These are phyloP conservation scores for Trinorchestia longiramus DNA, from an alignment of 1,140 invertebrate genomes.

Conservation along the genomic window DNA sequence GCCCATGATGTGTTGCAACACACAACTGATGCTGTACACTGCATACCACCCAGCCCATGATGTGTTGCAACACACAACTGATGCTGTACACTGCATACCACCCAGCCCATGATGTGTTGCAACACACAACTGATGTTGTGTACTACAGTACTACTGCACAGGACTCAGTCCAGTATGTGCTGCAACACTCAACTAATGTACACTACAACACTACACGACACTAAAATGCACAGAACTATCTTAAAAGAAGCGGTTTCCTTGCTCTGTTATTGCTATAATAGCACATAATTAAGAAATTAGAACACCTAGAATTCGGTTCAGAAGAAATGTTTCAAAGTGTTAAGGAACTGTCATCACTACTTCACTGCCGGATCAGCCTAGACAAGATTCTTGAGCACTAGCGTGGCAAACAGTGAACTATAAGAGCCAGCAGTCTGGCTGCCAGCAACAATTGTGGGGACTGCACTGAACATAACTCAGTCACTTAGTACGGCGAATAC, in stretches of 20 bases:
- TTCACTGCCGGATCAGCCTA: no score
- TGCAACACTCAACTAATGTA: background rate
- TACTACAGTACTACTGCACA: background rate
- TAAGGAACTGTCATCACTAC: no score
- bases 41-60: background rate
- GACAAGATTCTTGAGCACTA: no score
- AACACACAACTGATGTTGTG: background rate
- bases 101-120: constrained; percentile 3
- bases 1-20: constrained; percentile 4
- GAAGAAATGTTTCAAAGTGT: background rate
- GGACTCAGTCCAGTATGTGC: constrained; percentile 2
- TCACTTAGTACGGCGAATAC: no score
- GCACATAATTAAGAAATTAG: background rate
- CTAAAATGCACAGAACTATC: no score
- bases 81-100: background rate
- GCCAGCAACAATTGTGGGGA: no score
- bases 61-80: background rate
- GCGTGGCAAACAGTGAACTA: no score
- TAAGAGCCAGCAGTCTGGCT: no score
- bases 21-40: background rate
- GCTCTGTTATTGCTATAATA: no score
- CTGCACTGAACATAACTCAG: no score
- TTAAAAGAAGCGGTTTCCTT: no score
- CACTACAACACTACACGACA: background rate
- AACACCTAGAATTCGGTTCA: background rate